Evolutionary conservation across 2,113 vertebrate genomes (phyloP).

Genomic region (Calcarius ornatus): DNA sequence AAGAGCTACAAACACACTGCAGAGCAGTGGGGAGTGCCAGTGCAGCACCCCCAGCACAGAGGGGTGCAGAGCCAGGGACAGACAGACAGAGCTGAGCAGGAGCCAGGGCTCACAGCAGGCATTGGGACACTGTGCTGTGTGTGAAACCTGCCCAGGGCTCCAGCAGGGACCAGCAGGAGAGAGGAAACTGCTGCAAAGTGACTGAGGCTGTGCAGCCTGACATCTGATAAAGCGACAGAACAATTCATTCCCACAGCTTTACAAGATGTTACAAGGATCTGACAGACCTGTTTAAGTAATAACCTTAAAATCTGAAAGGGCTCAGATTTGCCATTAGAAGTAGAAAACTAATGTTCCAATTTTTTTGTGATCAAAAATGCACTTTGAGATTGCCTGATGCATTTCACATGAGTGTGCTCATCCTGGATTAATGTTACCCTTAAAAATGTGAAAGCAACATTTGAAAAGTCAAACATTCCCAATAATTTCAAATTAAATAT

Average conservation of each 20-base stretch:
- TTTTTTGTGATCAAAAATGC: background rate
- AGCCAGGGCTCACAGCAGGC: background rate
- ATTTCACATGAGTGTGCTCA: background rate
- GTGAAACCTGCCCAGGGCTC: background rate
- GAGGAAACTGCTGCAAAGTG: background rate
- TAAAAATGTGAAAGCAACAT: background rate
- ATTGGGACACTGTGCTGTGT: accelerated
- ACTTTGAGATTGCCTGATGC: background rate
- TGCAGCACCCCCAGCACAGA: background rate
- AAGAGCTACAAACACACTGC: accelerated
- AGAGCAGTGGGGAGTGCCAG: background rate
- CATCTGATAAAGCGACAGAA: background rate
- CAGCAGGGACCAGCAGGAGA: background rate
- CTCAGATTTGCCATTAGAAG: background rate
- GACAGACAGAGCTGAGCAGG: background rate
- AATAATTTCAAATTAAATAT: background rate
- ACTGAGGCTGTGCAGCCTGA: background rate
- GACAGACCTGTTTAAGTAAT: background rate
- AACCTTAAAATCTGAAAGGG: background rate
- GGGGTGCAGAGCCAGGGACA: background rate
- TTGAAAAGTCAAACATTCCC: background rate
- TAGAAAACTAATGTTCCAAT: background rate
- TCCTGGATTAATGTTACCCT: background rate
- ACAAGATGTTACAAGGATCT: background rate
- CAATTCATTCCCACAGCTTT: background rate